Base-by-base conservation (phyloP, 2,888 invertebrate genomes). In the Reticulitermes lucifugus region DNA sequence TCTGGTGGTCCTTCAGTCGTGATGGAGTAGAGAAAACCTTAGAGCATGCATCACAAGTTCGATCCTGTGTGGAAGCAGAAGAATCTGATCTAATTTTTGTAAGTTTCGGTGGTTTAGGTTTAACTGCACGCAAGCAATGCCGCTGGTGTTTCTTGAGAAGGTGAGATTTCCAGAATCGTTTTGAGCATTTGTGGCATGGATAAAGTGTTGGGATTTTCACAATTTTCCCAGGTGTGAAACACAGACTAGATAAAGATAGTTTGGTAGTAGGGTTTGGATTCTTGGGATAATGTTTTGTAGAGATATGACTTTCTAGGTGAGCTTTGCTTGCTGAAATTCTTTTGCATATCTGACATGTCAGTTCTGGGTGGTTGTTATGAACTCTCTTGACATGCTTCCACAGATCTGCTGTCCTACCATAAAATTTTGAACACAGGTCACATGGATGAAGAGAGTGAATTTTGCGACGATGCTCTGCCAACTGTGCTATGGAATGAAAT, bases 371-470 rank as follows among this genome's bases (percentile, higher is more conserved):
- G 22, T 93, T 93, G 88, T 91, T 92, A 88, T 93, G 93, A 21
- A 93, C 91, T 73, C 93, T 90, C 88, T 93, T 93, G 1, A 93
- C 93, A 88, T 94, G 94, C 88, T 94, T 94, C 93, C 93, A 93
- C 21, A 94, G 88, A 87, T 93, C 93, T 18, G 93, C 93, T 43
- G 93, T 93, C 21, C 93, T 89, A 0, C 93, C 93, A 87, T 94
- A 94, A 87, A 92, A 93, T 88, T 94, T 94, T 87, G 92, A 92
- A 88, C 94, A 94, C 12, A 94, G 89, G 89, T 94, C 93, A 88
- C 94, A 94, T 10, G 93, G 93, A 88, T 93, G 93, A 14, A 93
- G 91, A 55, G 91, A 91, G 88, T 94, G 94, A 55, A 91, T 89
- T 65, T 91, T 90, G 65, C 93, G 89, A 21, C 93, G 89, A 88